Evolutionary conservation across 2,113 vertebrate species (phyloP).

Genomic region (Marcusenius ussheri): DNA sequence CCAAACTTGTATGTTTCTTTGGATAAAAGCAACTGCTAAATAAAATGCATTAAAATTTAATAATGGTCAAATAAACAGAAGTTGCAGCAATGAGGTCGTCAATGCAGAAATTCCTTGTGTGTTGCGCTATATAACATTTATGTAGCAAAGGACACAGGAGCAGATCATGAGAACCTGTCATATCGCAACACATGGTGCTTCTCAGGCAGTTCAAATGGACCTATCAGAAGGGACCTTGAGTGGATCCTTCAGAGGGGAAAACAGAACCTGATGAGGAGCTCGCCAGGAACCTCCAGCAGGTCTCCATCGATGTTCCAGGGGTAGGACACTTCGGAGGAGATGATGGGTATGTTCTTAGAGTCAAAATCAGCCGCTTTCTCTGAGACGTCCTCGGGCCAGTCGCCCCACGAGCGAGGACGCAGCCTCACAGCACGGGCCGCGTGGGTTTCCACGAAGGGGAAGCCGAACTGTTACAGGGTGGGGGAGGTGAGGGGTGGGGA

Average conservation of each 20-base stretch:
- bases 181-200: neutral
- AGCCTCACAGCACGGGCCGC: slow-evolving; percentile 68
- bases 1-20: neutral
- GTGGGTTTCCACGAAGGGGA: slow-evolving; percentile 76
- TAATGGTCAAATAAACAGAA: neutral
- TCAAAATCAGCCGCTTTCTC: slow-evolving; percentile 34
- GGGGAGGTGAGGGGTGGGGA: neutral
- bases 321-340: slow-evolving; percentile 48
- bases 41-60: neutral
- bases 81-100: neutral
- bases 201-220: neutral
- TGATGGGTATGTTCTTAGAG: slow-evolving; percentile 30
- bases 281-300: slow-evolving; percentile 61
- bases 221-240: neutral
- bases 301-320: slow-evolving; percentile 80
- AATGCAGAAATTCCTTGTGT: neutral
- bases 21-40: neutral
- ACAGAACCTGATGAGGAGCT: slow-evolving; percentile 64
- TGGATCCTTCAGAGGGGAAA: neutral
- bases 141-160: neutral
- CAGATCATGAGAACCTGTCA: neutral
- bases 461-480: slow-evolving; percentile 59
- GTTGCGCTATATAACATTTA: neutral
- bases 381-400: slow-evolving; percentile 21
- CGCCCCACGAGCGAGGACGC: slow-evolving; percentile 30